Evolutionary conservation across 2,797 vertebrate genomes (phyloP).

Genomic region (Cyprinella venusta): DNA sequence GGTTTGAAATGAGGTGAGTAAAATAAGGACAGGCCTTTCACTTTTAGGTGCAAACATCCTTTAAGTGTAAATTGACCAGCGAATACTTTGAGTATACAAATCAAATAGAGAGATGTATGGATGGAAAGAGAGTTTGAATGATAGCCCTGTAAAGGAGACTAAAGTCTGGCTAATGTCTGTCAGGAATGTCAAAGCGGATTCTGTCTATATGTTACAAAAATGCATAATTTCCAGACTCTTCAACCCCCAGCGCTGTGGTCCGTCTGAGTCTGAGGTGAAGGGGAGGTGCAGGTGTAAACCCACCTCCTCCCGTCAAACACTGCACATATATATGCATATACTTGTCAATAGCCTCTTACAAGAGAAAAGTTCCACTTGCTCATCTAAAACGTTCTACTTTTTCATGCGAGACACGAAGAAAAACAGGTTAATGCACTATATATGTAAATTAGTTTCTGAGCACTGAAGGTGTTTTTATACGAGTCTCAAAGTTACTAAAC

Average conservation of each 20-base stretch:
- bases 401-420: conserved; percentile 45
- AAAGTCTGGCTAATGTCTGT: conserved; percentile 55
- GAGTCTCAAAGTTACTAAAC: conserved; percentile 47
- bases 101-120: neutral
- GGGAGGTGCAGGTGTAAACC: conserved; percentile 1
- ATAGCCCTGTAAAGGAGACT: conserved; percentile 33
- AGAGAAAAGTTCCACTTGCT: conserved; percentile 40
- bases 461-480: conserved; percentile 41
- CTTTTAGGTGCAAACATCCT: neutral
- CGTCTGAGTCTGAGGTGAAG: conserved; percentile 44
- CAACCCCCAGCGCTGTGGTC: conserved; percentile 32
- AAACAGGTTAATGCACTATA: conserved; percentile 55
- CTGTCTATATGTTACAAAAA: conserved; percentile 49
- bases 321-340: conserved; percentile 16
- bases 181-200: conserved; percentile 39
- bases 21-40: neutral
- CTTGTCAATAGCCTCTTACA: conserved; percentile 45
- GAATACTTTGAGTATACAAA: neutral
- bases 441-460: conserved; percentile 47
- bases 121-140: conserved; percentile 33
- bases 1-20: neutral
- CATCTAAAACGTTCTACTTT: conserved; percentile 38
- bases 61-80: neutral
- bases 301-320: conserved; percentile 7
- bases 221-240: conserved; percentile 62